Evolutionary conservation across 2,888 invertebrate genomes (phyloP).

Genomic region (Perithous albicinctus): DNA sequence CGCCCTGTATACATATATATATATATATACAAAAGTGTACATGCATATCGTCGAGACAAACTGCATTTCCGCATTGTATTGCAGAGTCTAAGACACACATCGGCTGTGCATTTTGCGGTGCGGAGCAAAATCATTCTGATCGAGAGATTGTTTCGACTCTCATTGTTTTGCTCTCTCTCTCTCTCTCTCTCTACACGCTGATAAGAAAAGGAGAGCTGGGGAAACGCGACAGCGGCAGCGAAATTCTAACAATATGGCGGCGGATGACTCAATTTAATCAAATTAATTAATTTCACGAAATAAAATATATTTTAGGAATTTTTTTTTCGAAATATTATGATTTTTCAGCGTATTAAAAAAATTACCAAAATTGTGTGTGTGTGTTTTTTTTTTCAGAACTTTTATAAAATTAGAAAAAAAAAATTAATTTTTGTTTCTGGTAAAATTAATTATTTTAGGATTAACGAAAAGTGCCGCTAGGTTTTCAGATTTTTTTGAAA

Average conservation of each 20-base stretch:
- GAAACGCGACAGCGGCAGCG: slow-evolving; percentile 52
- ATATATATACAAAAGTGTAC: background rate
- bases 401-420: background rate
- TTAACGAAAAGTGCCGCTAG: background rate
- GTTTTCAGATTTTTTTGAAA: no score
- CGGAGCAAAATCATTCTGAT: slow-evolving; percentile 22
- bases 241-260: slow-evolving; percentile 55
- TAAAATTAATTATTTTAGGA: no score
- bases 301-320: no score
- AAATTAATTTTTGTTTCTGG: background rate
- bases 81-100: slow-evolving; percentile 11
- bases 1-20: background rate
- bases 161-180: slow-evolving; percentile 39
- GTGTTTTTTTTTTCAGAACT: background rate
- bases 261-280: slow-evolving; percentile 62
- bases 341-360: no score
- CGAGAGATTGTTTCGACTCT: slow-evolving; percentile 19
- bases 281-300: background rate
- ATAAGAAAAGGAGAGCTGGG: slow-evolving; percentile 11
- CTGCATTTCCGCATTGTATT: slow-evolving; percentile 35
- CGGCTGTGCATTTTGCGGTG: background rate
- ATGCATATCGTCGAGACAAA: slow-evolving; percentile 24
- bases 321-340: no score
- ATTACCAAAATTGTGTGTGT: no score
- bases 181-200: slow-evolving; percentile 8